Percentiles rank a stretch among this genome's conserved stretches.
phyloP scores from a whole-genome alignment of 2,888 invertebrate genomes.

The Seira musarum region DNA sequence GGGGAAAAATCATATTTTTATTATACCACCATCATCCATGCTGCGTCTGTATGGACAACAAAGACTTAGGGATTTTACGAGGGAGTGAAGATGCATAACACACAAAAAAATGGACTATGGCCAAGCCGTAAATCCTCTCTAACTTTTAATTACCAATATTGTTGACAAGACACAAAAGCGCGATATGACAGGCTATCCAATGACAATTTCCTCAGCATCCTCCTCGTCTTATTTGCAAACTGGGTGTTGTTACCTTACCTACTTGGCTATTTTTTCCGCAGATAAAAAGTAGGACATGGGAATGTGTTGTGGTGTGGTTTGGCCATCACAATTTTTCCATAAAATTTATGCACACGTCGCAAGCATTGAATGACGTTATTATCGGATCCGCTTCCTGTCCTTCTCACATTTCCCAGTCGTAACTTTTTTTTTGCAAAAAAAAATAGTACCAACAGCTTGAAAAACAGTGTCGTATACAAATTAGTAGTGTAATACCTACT shows the following conservation, averaged over 20 bases:
- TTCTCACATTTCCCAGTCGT: constrained; percentile 12
- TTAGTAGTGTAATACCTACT: constrained; percentile 2
- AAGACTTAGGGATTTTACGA: neutral
- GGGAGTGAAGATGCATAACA: neutral
- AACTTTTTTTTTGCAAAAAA: constrained; percentile 22
- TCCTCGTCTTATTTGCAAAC: constrained; percentile 48
- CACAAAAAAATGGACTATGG: neutral
- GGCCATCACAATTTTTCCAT: constrained; percentile 9
- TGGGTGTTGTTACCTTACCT: constrained; percentile 34
- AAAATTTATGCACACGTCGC: neutral
- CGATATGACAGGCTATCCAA: neutral
- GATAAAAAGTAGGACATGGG: constrained; percentile 48
- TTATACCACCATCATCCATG: constrained; percentile 14
- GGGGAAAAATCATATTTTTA: constrained; percentile 1
- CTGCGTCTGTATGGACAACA: constrained; percentile 48
- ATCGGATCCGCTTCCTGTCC: constrained; percentile 52
- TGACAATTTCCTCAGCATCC: neutral
- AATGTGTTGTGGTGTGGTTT: constrained; percentile 7
- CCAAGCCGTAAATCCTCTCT: constrained; percentile 6
- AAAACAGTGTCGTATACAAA: neutral
- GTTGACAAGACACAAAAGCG: constrained; percentile 17
- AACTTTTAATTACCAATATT: constrained; percentile 27
- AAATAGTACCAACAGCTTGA: neutral
- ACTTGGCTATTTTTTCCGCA: neutral
- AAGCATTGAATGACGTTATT: constrained; percentile 29